Evolutionary conservation across 2,797 vertebrate genomes (phyloP), one percentile per base, ranked within the genome.

Genomic region (Pseudopleuronectes americanus): DNA sequence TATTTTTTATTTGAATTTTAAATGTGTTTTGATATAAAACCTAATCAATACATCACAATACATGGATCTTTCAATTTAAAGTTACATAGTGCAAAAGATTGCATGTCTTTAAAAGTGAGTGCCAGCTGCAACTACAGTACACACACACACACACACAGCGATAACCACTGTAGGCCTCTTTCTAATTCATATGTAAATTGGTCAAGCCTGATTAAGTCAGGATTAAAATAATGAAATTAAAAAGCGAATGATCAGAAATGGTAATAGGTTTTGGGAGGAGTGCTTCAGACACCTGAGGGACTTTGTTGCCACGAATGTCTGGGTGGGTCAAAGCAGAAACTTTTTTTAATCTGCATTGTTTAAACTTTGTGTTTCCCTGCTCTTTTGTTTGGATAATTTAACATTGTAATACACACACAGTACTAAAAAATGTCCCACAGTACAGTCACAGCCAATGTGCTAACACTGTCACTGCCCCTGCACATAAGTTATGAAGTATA

Each of bases 141-240:
- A 28, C 38, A 51, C 56, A 33, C 16, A 24, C 41, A 43, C 41
- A 45, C 43, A 45, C 43, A 45, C 14, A 45, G 43, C 19, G 17
- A 19, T 45, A 45, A 45, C 43, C 43, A 45, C 43, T 45, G 43
- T 6, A 16, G 16, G 16, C 16, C 43, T 45, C 43, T 19, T 58
- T 79, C 64, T 58, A 49, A 76, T 84, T 74, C 54, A 73, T 49
- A 70, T 83, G 69, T 62, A 82, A 88, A 88, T 81, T 69, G 59
- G 45, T 68, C 23, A 9, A 61, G 26, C 23, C 56, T 76, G 55
- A 81, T 74, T 75, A 71, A 79, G 47, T 61, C 75, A 51, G 67
- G 53, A 83, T 83, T 79, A 72, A 72, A 71, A 78, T 77, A 62
- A 84, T 68, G 41, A 73, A 83, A 81, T 79, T 57, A 81, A 86